Evolutionary conservation across 1,140 invertebrate genomes (phyloP), one percentile per base, ranked within the genome.

Genomic region (Pachypsylla venusta): DNA sequence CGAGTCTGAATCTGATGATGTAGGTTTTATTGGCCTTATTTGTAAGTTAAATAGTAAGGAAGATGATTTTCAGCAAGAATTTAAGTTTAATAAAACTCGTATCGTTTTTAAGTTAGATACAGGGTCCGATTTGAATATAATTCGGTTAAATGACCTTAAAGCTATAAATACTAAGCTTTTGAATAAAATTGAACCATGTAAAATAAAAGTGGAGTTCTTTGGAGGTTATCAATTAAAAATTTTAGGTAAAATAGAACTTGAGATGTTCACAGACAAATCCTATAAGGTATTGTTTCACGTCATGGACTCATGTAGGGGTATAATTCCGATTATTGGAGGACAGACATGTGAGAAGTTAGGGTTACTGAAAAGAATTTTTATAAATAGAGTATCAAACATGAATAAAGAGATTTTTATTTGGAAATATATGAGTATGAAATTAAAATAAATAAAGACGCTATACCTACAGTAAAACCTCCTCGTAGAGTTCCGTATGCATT

Each of bases 401-500:
- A 16, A 25, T 20, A 40, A 25, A 27, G n/a, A 35, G n/a, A n/a
- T 10, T 35, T 35, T 35, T 35, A 7, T 35, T 4, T 56, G 30
- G 16, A 60, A 62, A 10, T 62, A 54, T 24, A 59, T 7, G 35
- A 53, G 30, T 61, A 53, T 53, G 40, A 57, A 25, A 60, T 66
- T 14, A 25, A 54, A 40, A 27, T 66, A 20, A 57, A 59, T 16
- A 26, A 63, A 2, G 58, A 61, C 28, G 60, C 59, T 12, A 42
- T 53, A 48, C 65, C 65, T 1, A 48, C 61, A n/a, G 53, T 58
- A 25, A 60, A 61, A 16, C 54, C 62, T 10, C 57, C 57, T 60
- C 60, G 63, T 62, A 60, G 62, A 63, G 48, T 64, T 20, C 64
- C 65, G 35, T 25, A 66, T 20, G 30, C 60, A 25, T 16, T 65